Base-by-base conservation (phyloP, 2,888 invertebrate species). In the Morpho deidamia region DNA sequence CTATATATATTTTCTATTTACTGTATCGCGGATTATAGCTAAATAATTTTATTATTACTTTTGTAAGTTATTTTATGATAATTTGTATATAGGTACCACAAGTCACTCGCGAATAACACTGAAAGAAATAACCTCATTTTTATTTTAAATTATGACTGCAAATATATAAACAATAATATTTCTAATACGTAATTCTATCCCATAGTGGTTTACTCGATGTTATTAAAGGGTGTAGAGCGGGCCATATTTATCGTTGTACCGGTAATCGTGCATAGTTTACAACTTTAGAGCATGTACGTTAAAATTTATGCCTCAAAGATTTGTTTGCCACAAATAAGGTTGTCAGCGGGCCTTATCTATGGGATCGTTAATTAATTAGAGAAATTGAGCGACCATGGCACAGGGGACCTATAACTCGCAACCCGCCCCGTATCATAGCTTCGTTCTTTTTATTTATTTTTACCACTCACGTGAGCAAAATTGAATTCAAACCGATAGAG, bases 331-430 rank as follows among this genome's bases (percentile, higher is more conserved):
- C 89, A 89, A 89, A 89, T 89, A 88, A 89, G 82, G 80, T 87
- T 89, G 89, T 89, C 88, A 88, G 84, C 82, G 82, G 71, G 78
- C 77, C 81, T 88, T 88, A 88, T 88, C 88, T 87, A 82, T 74
- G 71, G 80, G 83, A 89, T 89, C 89, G 85, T 84, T 88, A 88
- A 88, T 88, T 89, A 89, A 89, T 89, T 89, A 89, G 88, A 88
- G 88, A 88, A 87, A 88, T 89, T 89, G 88, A 87, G 82, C 84
- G 84, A 80, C 81, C 80, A 79, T 80, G 74, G 78, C 79, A 76
- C 79, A 72, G 70, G 89, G 89, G 89, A 87, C 83, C 86, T 78
- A 88, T 89, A 89, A 88, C 88, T 89, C 85, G 87, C 86, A 78
- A 81, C 83, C 78, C 81, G 76, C 78, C 83, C 83, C 83, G 84